Base-by-base conservation (phyloP, 2,797 vertebrate genomes). In the Vultur gryphus region DNA sequence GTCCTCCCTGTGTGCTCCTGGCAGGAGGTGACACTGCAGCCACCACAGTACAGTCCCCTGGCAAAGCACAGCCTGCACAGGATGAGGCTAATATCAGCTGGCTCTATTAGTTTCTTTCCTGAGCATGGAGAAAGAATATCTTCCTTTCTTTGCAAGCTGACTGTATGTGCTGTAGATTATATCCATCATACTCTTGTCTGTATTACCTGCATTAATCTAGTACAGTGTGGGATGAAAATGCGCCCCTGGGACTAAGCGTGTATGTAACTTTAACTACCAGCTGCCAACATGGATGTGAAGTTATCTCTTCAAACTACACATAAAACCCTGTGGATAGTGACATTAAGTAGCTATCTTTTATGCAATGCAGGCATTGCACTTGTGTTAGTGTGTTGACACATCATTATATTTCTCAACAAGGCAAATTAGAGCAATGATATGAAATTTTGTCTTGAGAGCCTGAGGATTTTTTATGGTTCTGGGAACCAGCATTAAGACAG, bases 351-450 rank as follows among this genome's bases (percentile, higher is more conserved):
- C 57, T 93, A 73, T 88, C 77, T 93, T 90, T 46, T 93, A 95
- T 86, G 76, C 46, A 93, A 84, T 26, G 26, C 37, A 90, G 49
- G 43, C 87, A 84, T 92, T 85, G 81, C 69, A 49, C 48, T 95
- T 66, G 83, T 95, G 71, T 77, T 84, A 84, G 71, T 72, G 72
- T 91, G 85, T 92, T 78, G 97, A 91, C 81, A 93, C 72, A 65
- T 88, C 87, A 64, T 75, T 94, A 41, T 73, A 90, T 96, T 93
- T 97, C 88, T 95, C 95, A 95, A 93, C 87, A 87, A 91, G 93
- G 90, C 89, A 96, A 94, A 93, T 87, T 90, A 85, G 49, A 91
- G 48, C 84, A 96, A 84, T 87, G 43, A 81, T 90, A 73, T 37
- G 64, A 94, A 90, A 87, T 71, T 96, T 91, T 65, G 81, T 80